These are phyloP conservation scores for Orientallactaga bullata DNA, from an alignment of 2,113 vertebrate genomes.

Conservation along the genomic window DNA sequence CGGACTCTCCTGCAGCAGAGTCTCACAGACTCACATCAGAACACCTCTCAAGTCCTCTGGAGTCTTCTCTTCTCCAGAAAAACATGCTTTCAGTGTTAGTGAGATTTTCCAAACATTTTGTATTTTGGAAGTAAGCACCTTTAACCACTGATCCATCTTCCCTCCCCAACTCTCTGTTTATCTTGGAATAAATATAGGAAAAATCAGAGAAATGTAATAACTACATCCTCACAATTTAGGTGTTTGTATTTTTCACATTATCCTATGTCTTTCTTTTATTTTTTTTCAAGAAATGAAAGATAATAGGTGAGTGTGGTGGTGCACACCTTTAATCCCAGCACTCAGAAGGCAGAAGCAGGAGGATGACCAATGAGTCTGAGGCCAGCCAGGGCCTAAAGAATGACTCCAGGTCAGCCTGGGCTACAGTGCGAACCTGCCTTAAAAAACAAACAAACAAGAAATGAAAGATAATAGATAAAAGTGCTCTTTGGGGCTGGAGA, in stretches of 20 bases:
- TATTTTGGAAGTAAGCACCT: too few species aligned
- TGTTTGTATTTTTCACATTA: constrained; percentile 8
- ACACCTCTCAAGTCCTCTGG: not conserved
- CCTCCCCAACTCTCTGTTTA: not conserved
- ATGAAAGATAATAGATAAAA: too few species aligned
- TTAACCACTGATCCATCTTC: too few species aligned
- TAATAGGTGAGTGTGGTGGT: too few species aligned
- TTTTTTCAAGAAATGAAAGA: not conserved
- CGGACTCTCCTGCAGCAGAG: not conserved
- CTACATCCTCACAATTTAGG: not conserved
- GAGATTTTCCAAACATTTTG: not conserved
- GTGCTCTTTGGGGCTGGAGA: too few species aligned
- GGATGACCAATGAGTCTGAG: too few species aligned
- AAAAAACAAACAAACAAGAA: too few species aligned
- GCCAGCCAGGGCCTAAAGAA: too few species aligned
- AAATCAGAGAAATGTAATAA: constrained; percentile 12
- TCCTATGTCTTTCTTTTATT: not conserved
- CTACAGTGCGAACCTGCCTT: too few species aligned
- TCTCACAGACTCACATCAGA: not conserved
- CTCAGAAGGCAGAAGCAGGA: too few species aligned
- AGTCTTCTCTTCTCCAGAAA: not conserved
- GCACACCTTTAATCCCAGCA: too few species aligned
- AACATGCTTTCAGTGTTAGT: not conserved
- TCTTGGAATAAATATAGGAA: constrained; percentile 12
- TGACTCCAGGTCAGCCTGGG: too few species aligned